These are phyloP conservation scores for Anhinga rufa DNA, from an alignment of 2,113 vertebrate genomes.

Conservation along the genomic window DNA sequence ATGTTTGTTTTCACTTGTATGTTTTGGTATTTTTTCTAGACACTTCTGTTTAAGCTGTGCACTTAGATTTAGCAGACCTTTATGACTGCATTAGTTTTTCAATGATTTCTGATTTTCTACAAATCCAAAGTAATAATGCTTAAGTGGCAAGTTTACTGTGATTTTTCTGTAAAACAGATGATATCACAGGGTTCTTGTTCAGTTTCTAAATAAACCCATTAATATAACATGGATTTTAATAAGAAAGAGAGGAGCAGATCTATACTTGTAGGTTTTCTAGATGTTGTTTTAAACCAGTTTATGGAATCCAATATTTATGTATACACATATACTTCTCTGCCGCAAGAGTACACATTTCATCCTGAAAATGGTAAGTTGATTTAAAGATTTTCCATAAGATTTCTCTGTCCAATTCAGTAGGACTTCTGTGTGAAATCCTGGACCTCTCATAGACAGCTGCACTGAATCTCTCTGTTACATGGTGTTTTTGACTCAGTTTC, in stretches of 20 bases:
- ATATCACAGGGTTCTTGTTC: neutral
- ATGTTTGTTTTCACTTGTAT: slow-evolving; percentile 31
- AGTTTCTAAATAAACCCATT: neutral
- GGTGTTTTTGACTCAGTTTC: neutral
- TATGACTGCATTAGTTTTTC: neutral
- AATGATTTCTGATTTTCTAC: neutral
- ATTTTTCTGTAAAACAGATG: neutral
- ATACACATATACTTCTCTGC: neutral
- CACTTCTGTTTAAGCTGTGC: neutral
- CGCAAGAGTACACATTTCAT: neutral
- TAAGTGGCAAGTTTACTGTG: neutral
- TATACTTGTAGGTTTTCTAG: neutral
- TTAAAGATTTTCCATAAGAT: neutral
- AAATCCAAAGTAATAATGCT: neutral
- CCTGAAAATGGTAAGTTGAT: neutral
- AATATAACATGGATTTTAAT: neutral
- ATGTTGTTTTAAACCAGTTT: neutral
- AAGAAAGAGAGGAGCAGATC: neutral
- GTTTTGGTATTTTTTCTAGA: slow-evolving; percentile 9
- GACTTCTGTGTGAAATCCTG: neutral
- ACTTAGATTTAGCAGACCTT: neutral
- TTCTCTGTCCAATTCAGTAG: neutral
- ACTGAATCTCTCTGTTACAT: neutral
- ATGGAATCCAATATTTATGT: neutral
- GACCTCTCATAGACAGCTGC: neutral